These are phyloP conservation scores for Pygoscelis antarcticus DNA, from an alignment of 2,113 vertebrate genomes.

Conservation along the genomic window DNA sequence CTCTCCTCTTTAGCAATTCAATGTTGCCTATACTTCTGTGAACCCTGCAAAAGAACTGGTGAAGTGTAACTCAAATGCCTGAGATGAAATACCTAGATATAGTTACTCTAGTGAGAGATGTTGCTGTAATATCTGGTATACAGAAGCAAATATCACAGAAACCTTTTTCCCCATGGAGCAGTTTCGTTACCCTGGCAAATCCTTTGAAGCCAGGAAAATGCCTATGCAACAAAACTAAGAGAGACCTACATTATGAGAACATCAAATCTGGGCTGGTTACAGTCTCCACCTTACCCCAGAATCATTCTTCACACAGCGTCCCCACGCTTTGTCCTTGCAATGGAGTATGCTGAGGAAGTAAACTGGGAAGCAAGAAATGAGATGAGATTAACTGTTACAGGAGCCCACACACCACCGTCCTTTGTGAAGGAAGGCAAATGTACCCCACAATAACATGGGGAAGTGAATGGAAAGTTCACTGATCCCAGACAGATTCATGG, in stretches of 20 bases:
- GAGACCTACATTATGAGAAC: neutral
- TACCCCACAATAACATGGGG: neutral
- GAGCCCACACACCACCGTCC: neutral
- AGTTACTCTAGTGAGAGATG: neutral
- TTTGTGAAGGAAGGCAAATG: neutral
- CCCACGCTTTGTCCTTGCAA: neutral
- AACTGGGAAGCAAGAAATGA: neutral
- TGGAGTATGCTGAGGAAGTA: neutral
- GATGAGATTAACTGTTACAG: neutral
- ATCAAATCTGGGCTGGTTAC: neutral
- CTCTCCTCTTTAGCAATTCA: neutral
- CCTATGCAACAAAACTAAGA: neutral
- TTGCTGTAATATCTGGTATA: neutral
- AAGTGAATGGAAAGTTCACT: neutral
- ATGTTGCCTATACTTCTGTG: neutral
- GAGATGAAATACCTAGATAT: neutral
- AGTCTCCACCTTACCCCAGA: neutral
- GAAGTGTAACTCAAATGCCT: neutral
- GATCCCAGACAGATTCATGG: neutral
- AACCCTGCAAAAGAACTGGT: neutral
- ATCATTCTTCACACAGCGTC: neutral
- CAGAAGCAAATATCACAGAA: neutral
- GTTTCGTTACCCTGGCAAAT: neutral
- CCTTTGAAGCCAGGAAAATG: neutral
- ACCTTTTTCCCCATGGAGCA: neutral